A percentile compares a stretch with the other conserved stretches of the same genome.
These are phyloP conservation scores for Diplolepis rosae DNA, from an alignment of 2,888 invertebrate genomes.

Conservation along the genomic window DNA sequence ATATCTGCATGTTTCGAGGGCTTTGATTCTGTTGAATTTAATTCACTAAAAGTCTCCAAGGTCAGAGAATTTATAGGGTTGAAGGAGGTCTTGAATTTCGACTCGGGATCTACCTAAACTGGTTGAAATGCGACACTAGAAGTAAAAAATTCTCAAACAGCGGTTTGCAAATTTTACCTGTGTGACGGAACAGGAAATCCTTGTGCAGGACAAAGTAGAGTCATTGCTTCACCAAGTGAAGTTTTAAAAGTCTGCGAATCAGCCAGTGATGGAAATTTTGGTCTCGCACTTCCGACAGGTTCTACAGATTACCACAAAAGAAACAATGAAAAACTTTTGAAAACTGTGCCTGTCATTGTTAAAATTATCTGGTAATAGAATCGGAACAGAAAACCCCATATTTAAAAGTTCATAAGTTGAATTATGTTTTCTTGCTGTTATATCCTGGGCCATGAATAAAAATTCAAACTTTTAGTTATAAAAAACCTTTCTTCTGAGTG, in stretches of 20 bases:
- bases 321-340: slow-evolving; percentile 23
- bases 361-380: not conserved
- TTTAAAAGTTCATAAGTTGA: not conserved
- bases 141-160: slow-evolving; percentile 69
- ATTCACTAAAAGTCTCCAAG: too few relatives aligned
- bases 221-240: slow-evolving; percentile 70
- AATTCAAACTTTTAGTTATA: too few relatives aligned
- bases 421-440: not conserved
- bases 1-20: too few relatives aligned
- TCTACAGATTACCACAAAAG: slow-evolving; percentile 63
- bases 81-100: too few relatives aligned
- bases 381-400: not conserved
- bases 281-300: slow-evolving; percentile 78
- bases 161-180: slow-evolving; percentile 72
- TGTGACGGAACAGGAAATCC: slow-evolving; percentile 75
- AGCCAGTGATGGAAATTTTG: slow-evolving; percentile 78
- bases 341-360: not conserved
- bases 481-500: too few relatives aligned
- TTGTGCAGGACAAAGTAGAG: slow-evolving; percentile 76
- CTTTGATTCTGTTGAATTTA: too few relatives aligned
- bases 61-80: too few relatives aligned
- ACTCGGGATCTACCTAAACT: too few relatives aligned
- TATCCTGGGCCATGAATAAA: too few relatives aligned
- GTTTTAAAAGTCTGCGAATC: slow-evolving; percentile 72
- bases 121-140: slow-evolving; percentile 69